Conservation (phyloP, 2,797 vertebrate genomes). For the Harpagifer antarcticus region DNA sequence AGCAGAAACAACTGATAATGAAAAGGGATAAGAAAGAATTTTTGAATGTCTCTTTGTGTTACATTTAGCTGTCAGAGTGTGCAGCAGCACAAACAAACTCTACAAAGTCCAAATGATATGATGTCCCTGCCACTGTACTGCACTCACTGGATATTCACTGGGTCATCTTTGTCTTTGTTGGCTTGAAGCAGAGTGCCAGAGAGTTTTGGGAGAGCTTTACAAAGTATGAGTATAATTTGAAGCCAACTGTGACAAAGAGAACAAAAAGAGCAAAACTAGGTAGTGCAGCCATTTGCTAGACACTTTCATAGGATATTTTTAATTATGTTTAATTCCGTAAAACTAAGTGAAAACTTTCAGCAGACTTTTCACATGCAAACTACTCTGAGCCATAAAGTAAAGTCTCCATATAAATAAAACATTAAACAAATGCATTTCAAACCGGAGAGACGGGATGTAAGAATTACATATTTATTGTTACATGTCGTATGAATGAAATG, state of each 20-base stretch:
- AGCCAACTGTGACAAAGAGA: slow-evolving; percentile 43
- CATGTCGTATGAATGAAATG: too few species aligned
- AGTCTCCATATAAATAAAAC: neutral
- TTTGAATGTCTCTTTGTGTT: slow-evolving; percentile 53
- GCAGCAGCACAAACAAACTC: slow-evolving; percentile 36
- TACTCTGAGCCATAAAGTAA: neutral
- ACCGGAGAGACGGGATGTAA: too few species aligned
- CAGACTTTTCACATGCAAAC: neutral
- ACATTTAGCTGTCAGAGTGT: slow-evolving; percentile 34
- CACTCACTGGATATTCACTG: slow-evolving; percentile 15
- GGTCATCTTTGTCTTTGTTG: slow-evolving; percentile 36
- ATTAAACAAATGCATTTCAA: neutral
- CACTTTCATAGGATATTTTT: slow-evolving; percentile 42
- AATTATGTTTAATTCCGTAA: slow-evolving; percentile 26
- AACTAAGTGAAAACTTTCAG: slow-evolving; percentile 9
- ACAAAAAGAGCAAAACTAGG: slow-evolving; percentile 32
- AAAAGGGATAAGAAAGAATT: slow-evolving; percentile 52
- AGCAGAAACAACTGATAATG: slow-evolving; percentile 57
- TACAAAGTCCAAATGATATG: slow-evolving; percentile 42
- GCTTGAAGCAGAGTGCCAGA: slow-evolving; percentile 18
- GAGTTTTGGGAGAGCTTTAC: slow-evolving; percentile 8
- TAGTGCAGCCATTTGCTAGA: slow-evolving; percentile 33
- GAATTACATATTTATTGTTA: too few species aligned
- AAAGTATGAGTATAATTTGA: slow-evolving; percentile 49
- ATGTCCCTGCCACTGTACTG: slow-evolving; percentile 48